Conservation (phyloP, 2,888 invertebrate genomes). For the Auanema sp. region DNA sequence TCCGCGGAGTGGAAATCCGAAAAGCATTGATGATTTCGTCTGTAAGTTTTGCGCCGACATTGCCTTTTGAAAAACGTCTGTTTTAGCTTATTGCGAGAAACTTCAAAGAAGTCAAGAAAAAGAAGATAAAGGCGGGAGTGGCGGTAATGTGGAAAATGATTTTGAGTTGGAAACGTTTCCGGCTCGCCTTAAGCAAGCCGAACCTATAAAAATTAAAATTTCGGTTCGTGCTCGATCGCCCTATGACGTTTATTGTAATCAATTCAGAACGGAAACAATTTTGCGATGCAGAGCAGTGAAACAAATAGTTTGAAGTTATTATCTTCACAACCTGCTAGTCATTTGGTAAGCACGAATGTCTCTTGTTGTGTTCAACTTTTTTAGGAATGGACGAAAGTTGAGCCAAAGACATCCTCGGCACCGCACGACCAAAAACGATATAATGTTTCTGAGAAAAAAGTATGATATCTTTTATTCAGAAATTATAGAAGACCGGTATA, state of each 20-base stretch:
- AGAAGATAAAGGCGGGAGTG: slow-evolving; percentile 27
- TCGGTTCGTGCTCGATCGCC: slow-evolving; percentile 21
- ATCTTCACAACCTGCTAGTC: too few species aligned
- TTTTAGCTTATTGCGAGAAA: slow-evolving; percentile 38
- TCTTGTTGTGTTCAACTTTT: too few species aligned
- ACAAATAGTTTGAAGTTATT: too few species aligned
- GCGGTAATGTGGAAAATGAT: slow-evolving; percentile 36
- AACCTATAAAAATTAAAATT: slow-evolving; percentile 40
- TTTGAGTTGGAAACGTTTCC: slow-evolving; percentile 20
- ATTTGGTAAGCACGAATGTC: too few species aligned
- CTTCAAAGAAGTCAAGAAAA: slow-evolving; percentile 36
- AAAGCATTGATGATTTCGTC: slow-evolving; percentile 38
- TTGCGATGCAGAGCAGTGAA: too few species aligned
- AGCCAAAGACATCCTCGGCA: too few species aligned
- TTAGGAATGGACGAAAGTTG: too few species aligned
- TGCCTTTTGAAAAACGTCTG: background rate
- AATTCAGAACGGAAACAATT: background rate
- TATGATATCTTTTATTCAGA: too few species aligned
- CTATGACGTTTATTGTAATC: background rate
- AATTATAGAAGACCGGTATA: too few species aligned
- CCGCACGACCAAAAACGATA: too few species aligned
- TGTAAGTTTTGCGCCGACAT: slow-evolving; percentile 22
- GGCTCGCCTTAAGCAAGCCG: slow-evolving; percentile 24
- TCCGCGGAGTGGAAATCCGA: slow-evolving; percentile 14
- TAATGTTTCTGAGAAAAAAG: too few species aligned